These are phyloP conservation scores for Drosophila pseudotakahashii DNA, from an alignment of 2,888 invertebrate genomes.

Conservation along the genomic window DNA sequence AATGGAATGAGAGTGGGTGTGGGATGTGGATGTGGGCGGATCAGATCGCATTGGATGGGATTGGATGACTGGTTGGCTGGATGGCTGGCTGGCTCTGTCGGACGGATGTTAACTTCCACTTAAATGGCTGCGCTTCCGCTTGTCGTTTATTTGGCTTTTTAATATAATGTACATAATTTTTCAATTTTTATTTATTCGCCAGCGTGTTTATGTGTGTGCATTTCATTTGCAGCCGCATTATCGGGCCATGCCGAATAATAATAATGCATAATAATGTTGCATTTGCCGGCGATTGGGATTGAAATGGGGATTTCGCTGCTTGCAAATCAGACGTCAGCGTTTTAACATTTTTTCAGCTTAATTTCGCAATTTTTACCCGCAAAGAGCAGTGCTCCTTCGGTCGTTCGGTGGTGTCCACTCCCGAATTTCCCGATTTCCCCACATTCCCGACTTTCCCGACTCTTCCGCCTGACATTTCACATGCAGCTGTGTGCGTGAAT, in stretches of 20 bases:
- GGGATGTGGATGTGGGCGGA: neutral
- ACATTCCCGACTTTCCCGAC: neutral
- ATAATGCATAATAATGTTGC: conserved; percentile 65
- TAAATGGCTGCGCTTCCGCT: conserved; percentile 84
- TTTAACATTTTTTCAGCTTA: conserved; percentile 75
- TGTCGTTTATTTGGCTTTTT: conserved; percentile 80
- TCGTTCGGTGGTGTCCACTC: conserved; percentile 9
- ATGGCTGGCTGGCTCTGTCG: conserved; percentile 63
- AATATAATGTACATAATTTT: conserved; percentile 79
- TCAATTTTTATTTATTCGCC: conserved; percentile 77
- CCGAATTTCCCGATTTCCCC: neutral
- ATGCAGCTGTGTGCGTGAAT: conserved; percentile 67
- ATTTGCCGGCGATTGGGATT: conserved; percentile 14
- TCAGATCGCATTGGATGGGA: neutral
- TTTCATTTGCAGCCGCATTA: conserved; percentile 74
- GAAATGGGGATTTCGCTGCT: neutral
- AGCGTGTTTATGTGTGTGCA: conserved; percentile 60
- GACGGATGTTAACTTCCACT: conserved; percentile 82
- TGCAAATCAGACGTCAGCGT: conserved; percentile 82
- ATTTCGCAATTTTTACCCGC: conserved; percentile 72
- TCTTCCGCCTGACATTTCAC: conserved; percentile 53
- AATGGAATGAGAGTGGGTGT: conserved; percentile 7
- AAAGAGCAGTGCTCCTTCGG: conserved; percentile 49
- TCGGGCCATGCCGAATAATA: conserved; percentile 56
- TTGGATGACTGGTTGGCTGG: conserved; percentile 8